Evolutionary conservation across 2,888 invertebrate species (phyloP).

Genomic region (Acrobasis consociella): DNA sequence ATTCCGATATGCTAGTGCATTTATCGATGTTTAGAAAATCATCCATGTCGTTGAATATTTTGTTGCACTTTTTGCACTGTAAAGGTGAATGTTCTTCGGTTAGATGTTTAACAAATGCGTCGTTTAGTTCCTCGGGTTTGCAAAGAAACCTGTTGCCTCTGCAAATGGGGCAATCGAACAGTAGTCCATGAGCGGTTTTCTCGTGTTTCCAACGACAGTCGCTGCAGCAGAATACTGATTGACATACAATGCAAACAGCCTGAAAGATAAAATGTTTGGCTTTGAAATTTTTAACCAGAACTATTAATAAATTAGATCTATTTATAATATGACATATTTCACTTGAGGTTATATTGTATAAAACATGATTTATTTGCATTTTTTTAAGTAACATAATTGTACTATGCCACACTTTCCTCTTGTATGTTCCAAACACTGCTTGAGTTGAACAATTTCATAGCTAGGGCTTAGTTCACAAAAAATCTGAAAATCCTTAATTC

Average conservation of each 20-base stretch:
- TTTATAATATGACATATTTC: too few relatives aligned
- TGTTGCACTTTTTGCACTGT: constrained; percentile 66
- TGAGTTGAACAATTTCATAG: too few relatives aligned
- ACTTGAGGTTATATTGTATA: too few relatives aligned
- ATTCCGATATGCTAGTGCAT: constrained; percentile 68
- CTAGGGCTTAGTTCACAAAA: too few relatives aligned
- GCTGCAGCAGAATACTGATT: constrained; percentile 68
- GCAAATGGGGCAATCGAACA: constrained; percentile 72
- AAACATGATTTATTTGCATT: too few relatives aligned
- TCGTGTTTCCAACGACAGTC: constrained; percentile 74
- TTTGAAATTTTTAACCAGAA: background rate
- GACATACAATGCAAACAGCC: constrained; percentile 72
- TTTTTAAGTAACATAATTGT: too few relatives aligned
- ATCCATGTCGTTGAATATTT: constrained; percentile 64
- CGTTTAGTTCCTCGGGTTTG: constrained; percentile 52
- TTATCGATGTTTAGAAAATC: constrained; percentile 60
- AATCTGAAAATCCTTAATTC: too few relatives aligned
- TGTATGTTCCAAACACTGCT: too few relatives aligned
- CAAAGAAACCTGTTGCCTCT: constrained; percentile 63
- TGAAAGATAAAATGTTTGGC: constrained; percentile 39
- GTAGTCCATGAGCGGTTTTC: constrained; percentile 54
- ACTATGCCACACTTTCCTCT: too few relatives aligned
- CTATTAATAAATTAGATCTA: background rate
- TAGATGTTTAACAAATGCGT: constrained; percentile 62
- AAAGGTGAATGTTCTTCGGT: constrained; percentile 62